phyloP scores from a whole-genome alignment of 1,140 invertebrate species.

The Brachionus paranguensis region DNA sequence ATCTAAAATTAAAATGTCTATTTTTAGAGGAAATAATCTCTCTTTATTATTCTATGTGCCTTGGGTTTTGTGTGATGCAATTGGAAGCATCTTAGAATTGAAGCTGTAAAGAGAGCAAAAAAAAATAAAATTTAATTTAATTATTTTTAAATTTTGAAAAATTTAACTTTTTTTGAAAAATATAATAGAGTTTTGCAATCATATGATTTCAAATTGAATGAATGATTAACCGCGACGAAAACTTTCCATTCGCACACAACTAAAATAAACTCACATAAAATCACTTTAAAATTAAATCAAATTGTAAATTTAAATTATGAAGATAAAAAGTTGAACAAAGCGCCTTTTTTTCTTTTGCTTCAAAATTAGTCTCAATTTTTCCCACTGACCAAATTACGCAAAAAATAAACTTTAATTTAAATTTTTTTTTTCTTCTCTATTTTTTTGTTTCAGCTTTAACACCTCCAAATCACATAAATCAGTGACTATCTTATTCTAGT shows the following conservation, averaged over 20 bases:
- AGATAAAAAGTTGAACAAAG: not conserved
- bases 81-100: not conserved
- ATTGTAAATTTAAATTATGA: not conserved
- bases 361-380: not conserved
- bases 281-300: not conserved
- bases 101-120: not conserved
- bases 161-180: not conserved
- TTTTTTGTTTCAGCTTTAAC: not conserved
- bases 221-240: slow-evolving; percentile 35
- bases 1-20: slow-evolving; percentile 1
- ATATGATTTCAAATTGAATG: slow-evolving; percentile 32
- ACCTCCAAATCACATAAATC: not conserved
- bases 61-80: not conserved
- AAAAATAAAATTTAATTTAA: not conserved
- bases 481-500: not conserved
- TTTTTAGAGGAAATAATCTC: not conserved
- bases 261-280: slow-evolving; percentile 1
- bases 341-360: not conserved
- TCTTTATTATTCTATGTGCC: not conserved
- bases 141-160: slow-evolving; percentile 18
- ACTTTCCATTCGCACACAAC: slow-evolving; percentile 3
- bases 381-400: not conserved
- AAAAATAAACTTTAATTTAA: not conserved
- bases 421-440: not conserved
- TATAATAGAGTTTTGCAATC: slow-evolving; percentile 9